Conservation (phyloP, 2,888 invertebrate genomes). For the Polietes domitor region DNA sequence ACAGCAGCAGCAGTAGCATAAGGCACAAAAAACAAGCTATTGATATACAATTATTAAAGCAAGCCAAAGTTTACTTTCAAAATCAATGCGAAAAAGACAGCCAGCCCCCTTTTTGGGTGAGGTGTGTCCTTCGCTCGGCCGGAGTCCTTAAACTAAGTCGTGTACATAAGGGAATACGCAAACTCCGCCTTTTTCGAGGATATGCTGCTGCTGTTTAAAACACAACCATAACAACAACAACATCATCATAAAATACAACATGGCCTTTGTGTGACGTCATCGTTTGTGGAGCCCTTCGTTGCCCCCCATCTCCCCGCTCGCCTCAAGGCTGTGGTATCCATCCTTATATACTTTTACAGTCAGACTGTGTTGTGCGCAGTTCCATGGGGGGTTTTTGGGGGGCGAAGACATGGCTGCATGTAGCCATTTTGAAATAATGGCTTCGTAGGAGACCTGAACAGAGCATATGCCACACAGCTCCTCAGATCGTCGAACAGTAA, state of each 20-base stretch:
- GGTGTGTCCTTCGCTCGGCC: slow-evolving; percentile 49
- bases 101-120: slow-evolving; percentile 4
- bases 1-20: background rate
- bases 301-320: background rate
- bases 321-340: slow-evolving; percentile 3
- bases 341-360: slow-evolving; percentile 58
- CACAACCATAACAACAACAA: background rate
- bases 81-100: slow-evolving; percentile 17
- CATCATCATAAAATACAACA: slow-evolving; percentile 41
- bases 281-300: slow-evolving; percentile 47
- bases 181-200: slow-evolving; percentile 57
- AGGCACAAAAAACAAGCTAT: background rate
- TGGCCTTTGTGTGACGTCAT: slow-evolving; percentile 71
- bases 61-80: slow-evolving; percentile 18
- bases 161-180: slow-evolving; percentile 34
- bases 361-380: slow-evolving; percentile 56
- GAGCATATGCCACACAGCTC: slow-evolving; percentile 79
- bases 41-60: slow-evolving; percentile 15
- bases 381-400: slow-evolving; percentile 27
- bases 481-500: slow-evolving; percentile 81
- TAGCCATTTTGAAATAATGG: slow-evolving; percentile 73
- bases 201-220: background rate
- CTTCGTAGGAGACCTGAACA: slow-evolving; percentile 77
- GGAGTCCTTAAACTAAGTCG: background rate
- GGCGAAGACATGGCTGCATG: slow-evolving; percentile 38